A percentile compares a stretch with the other conserved stretches of the same genome.
Evolutionary conservation across 2,888 invertebrate genomes (phyloP).

Genomic region (Cataglyphis livida): DNA sequence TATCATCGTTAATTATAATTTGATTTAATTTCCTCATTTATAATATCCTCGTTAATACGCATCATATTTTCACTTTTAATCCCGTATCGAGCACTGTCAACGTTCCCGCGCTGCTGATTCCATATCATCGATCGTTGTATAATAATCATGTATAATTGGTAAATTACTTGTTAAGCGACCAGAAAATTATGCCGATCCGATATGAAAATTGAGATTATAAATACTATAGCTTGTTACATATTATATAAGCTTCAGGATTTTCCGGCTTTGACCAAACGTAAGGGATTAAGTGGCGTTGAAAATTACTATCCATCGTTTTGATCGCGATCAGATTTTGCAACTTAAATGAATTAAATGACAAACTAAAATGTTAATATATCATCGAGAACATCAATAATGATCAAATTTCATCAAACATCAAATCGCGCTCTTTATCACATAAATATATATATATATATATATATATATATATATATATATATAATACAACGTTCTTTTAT

Average conservation of each 20-base stretch:
- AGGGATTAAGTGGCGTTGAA: slow-evolving; percentile 53
- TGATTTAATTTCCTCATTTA: slow-evolving; percentile 52
- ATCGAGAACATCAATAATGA: slow-evolving; percentile 30
- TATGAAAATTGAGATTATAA: slow-evolving; percentile 52
- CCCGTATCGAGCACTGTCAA: slow-evolving; percentile 51
- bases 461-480: not conserved
- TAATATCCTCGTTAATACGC: slow-evolving; percentile 55
- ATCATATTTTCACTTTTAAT: slow-evolving; percentile 57
- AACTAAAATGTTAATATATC: slow-evolving; percentile 40
- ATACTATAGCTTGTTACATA: slow-evolving; percentile 44
- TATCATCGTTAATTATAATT: slow-evolving; percentile 62
- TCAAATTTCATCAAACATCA: slow-evolving; percentile 6
- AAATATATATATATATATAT: slow-evolving; percentile 9
- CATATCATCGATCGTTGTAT: slow-evolving; percentile 45
- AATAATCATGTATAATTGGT: slow-evolving; percentile 52
- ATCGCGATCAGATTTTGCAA: slow-evolving; percentile 43
- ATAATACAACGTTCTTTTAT: slow-evolving; percentile 6
- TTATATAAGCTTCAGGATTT: slow-evolving; percentile 48
- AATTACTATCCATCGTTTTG: slow-evolving; percentile 14
- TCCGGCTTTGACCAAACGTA: slow-evolving; percentile 42
- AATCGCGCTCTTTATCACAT: not conserved
- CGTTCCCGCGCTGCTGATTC: slow-evolving; percentile 51
- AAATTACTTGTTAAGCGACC: slow-evolving; percentile 56
- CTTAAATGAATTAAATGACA: slow-evolving; percentile 43
- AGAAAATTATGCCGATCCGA: slow-evolving; percentile 56